phyloP scores from a whole-genome alignment of 2,888 invertebrate species.

The Ctena decussata region DNA sequence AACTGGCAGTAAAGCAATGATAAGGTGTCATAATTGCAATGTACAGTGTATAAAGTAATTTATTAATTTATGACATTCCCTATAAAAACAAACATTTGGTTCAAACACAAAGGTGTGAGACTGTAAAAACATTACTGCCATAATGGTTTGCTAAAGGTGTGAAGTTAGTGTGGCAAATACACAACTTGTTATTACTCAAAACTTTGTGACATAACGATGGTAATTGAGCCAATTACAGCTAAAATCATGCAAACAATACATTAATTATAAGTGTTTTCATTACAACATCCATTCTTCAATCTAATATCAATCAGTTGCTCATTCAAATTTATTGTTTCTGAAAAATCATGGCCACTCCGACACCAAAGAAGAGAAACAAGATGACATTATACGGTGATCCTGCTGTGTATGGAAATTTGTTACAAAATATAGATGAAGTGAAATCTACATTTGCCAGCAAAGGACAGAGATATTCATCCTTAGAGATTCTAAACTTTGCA shows the following conservation, averaged over 20 bases:
- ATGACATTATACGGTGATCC: background rate
- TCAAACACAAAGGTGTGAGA: background rate
- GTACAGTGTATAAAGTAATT: background rate
- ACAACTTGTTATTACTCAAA: too few relatives aligned
- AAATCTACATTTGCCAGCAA: background rate
- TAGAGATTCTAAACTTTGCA: background rate
- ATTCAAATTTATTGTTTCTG: too few relatives aligned
- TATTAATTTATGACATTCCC: too few relatives aligned
- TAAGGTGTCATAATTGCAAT: background rate
- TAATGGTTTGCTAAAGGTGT: background rate
- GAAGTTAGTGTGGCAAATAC: too few relatives aligned
- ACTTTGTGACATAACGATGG: background rate
- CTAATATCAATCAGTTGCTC: too few relatives aligned
- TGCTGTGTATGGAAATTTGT: background rate
- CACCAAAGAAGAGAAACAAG: background rate
- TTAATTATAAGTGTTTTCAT: too few relatives aligned
- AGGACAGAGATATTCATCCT: background rate
- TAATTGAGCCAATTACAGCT: too few relatives aligned
- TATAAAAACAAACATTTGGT: too few relatives aligned
- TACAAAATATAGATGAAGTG: background rate
- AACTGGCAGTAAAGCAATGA: too few relatives aligned
- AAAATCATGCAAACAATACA: too few relatives aligned
- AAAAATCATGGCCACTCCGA: background rate
- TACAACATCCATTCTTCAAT: too few relatives aligned
- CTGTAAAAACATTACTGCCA: background rate